Conservation (phyloP, 2,888 invertebrate species). For the Meta bourneti region DNA sequence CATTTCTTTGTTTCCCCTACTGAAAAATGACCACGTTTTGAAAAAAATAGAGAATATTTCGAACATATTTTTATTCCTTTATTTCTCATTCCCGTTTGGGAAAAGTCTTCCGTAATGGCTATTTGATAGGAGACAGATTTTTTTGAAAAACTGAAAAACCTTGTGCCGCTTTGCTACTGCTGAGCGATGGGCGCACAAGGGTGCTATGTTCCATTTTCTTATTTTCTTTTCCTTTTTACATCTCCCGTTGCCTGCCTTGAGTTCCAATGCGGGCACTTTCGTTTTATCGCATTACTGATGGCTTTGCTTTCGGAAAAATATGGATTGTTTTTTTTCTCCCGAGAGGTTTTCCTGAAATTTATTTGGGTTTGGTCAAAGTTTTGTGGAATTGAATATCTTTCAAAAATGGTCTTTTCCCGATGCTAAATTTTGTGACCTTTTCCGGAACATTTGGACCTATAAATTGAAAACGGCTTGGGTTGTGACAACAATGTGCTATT, state of each 20-base stretch:
- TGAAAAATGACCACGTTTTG: conserved; percentile 51
- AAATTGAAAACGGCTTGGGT: not conserved
- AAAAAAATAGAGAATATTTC: conserved; percentile 11
- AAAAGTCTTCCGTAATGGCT: conserved; percentile 43
- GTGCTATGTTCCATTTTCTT: not conserved
- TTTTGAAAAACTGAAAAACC: conserved; percentile 1
- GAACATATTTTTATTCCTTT: not conserved
- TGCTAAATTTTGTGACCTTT: not conserved
- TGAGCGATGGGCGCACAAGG: not conserved
- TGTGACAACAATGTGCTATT: not conserved
- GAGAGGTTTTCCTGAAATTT: not conserved
- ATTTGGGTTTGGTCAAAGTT: not conserved
- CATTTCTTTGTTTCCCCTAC: conserved; percentile 34
- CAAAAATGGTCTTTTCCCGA: not conserved
- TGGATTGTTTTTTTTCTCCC: not conserved
- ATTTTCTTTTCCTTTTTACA: not conserved
- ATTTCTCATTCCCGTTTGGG: not conserved
- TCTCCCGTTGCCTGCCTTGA: too few species aligned
- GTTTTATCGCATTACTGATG: not conserved
- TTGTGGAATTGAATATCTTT: not conserved
- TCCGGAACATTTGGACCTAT: not conserved
- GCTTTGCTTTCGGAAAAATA: conserved; percentile 9
- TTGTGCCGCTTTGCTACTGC: not conserved
- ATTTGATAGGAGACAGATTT: conserved; percentile 41
- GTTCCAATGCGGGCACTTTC: not conserved